phyloP scores from a whole-genome alignment of 1,140 invertebrate genomes.

The Pachypsylla venusta region DNA sequence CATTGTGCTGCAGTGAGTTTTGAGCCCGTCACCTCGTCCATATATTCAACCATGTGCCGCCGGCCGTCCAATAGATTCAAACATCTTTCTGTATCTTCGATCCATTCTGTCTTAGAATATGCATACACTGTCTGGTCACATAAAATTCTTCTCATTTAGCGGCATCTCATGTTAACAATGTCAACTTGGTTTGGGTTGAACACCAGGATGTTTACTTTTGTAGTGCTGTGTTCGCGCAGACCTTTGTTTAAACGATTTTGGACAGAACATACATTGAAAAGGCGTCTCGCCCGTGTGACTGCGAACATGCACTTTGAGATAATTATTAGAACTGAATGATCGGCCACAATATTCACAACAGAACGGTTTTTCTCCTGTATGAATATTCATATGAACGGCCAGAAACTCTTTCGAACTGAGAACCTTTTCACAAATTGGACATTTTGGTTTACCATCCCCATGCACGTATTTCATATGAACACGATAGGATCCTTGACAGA shows the following conservation, averaged over 20 bases:
- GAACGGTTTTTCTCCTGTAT: conserved; percentile 66
- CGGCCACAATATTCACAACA: conserved; percentile 22
- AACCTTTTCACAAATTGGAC: conserved; percentile 33
- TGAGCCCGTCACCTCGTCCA: too few species aligned
- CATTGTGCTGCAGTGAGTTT: too few species aligned
- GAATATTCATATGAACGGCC: conserved; percentile 31
- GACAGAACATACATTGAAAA: conserved; percentile 39
- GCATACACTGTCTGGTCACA: too few species aligned
- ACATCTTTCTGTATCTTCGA: too few species aligned
- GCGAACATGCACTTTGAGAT: conserved; percentile 40
- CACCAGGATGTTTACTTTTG: conserved; percentile 7
- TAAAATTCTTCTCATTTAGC: too few species aligned
- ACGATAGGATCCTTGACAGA: not conserved
- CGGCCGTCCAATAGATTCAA: too few species aligned
- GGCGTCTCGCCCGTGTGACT: conserved; percentile 56
- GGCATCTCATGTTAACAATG: too few species aligned
- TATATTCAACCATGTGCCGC: too few species aligned
- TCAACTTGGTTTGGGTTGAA: too few species aligned
- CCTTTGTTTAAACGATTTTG: conserved; percentile 5
- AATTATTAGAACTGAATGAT: conserved; percentile 16
- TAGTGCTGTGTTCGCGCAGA: not conserved
- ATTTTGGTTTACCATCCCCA: conserved; percentile 21
- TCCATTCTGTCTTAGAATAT: too few species aligned
- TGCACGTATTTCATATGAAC: not conserved
- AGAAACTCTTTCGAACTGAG: conserved; percentile 22